Conservation (phyloP, 2,113 vertebrate species). For the Otocyon megalotis region DNA sequence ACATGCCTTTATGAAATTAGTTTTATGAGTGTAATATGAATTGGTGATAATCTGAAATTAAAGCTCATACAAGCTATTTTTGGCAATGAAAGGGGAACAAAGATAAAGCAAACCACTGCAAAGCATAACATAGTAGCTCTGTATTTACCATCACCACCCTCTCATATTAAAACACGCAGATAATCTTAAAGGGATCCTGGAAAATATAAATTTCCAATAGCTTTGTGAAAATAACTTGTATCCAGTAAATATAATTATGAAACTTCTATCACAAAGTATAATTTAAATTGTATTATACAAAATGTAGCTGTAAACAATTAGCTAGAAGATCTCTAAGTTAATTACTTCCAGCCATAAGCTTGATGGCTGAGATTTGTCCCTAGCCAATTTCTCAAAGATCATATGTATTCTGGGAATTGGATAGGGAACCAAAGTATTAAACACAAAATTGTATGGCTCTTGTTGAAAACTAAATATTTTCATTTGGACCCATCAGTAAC, state of each 20-base stretch:
- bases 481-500: neutral
- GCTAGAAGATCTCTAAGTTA: neutral
- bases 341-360: neutral
- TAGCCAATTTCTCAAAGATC: neutral
- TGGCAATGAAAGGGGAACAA: neutral
- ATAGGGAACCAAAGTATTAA: neutral
- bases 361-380: neutral
- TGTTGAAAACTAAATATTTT: slow-evolving; percentile 40
- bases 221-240: neutral
- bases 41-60: neutral
- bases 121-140: neutral
- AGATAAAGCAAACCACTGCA: neutral
- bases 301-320: neutral
- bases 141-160: neutral
- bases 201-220: neutral
- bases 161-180: neutral
- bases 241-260: neutral
- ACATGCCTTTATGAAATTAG: neutral
- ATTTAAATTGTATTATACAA: neutral
- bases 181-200: neutral
- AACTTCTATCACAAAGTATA: neutral
- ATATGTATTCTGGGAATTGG: neutral
- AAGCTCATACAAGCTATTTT: neutral
- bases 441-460: neutral
- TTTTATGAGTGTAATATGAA: neutral